Evolutionary conservation across 2,797 vertebrate genomes (phyloP).

Genomic region (Pangasius sanitwongsei): DNA sequence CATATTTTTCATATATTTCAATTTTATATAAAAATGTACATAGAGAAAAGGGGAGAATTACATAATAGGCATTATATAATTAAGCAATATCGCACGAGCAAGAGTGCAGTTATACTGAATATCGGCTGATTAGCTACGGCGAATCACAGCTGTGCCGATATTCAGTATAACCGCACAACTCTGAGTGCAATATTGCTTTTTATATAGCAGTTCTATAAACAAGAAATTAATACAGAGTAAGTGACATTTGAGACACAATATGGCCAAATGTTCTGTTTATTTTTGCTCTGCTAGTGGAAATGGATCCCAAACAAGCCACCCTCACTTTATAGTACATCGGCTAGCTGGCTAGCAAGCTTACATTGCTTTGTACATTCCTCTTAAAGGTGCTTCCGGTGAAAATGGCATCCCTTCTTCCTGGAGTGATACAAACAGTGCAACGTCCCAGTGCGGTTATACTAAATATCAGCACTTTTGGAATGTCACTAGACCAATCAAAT

Average conservation of each 20-base stretch:
- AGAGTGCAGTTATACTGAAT: too few relatives aligned
- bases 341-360: background rate
- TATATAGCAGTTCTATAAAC: background rate
- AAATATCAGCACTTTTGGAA: background rate
- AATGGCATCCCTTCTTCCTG: background rate
- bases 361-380: background rate
- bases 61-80: background rate
- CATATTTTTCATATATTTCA: background rate
- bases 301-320: background rate
- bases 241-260: background rate
- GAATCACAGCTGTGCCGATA: too few relatives aligned
- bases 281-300: background rate
- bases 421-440: background rate
- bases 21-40: background rate
- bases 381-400: background rate
- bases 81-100: background rate
- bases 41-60: background rate
- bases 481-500: background rate
- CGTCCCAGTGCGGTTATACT: background rate
- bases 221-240: background rate
- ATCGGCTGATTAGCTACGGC: too few relatives aligned
- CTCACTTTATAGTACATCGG: background rate
- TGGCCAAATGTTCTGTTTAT: background rate
- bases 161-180: too few relatives aligned
- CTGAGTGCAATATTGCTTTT: too few relatives aligned